A percentile compares a stretch with the other conserved stretches of the same genome.
Evolutionary conservation across 2,888 invertebrate genomes (phyloP).

Genomic region (Caenorhabditis wallacei): DNA sequence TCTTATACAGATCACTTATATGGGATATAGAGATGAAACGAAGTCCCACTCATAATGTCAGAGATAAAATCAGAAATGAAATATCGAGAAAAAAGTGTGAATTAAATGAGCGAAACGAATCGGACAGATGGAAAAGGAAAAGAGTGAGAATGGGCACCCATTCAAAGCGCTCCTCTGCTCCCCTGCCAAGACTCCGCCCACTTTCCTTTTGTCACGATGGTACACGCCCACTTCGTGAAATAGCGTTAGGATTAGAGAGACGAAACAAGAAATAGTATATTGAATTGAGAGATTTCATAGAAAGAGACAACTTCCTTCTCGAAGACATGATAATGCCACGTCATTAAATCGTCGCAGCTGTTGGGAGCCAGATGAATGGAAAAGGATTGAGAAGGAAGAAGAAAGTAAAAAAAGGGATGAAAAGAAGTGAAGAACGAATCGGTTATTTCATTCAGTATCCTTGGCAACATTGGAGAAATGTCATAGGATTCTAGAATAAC

Average conservation of each 20-base stretch:
- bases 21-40: no score
- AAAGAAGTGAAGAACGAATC: no score
- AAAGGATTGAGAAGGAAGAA: not conserved
- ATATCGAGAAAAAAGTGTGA: no score
- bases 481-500: no score
- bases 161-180: not conserved
- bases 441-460: no score
- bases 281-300: not conserved
- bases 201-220: not conserved
- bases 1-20: no score
- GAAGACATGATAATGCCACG: constrained; percentile 17
- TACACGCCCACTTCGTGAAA: not conserved
- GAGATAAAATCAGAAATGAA: no score
- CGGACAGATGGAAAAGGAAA: not conserved
- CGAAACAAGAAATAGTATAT: not conserved
- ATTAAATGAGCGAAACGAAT: not conserved
- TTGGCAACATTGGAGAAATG: no score
- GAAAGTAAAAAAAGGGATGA: not conserved
- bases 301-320: not conserved
- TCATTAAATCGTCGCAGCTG: constrained; percentile 9
- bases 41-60: no score
- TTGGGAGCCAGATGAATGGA: not conserved
- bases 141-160: not conserved
- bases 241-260: not conserved
- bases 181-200: not conserved